phyloP scores from a whole-genome alignment of 2,888 invertebrate genomes.

The Pycnomerus fuliginosus region DNA sequence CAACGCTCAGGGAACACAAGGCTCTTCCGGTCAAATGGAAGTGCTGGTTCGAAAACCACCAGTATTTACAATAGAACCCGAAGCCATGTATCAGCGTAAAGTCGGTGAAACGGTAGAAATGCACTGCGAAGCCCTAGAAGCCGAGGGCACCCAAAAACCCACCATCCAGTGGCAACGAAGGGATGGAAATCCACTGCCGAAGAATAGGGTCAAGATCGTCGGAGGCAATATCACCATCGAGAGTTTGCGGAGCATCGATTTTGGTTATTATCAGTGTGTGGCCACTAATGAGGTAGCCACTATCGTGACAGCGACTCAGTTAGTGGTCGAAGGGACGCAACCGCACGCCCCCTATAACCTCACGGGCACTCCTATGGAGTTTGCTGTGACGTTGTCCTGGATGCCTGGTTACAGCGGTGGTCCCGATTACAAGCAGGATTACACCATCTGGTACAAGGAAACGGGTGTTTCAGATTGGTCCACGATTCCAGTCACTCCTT shows the following conservation, averaged over 20 bases:
- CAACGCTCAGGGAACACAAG: slow-evolving; percentile 92
- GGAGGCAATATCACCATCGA: slow-evolving; percentile 93
- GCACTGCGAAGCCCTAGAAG: slow-evolving; percentile 91
- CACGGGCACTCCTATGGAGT: slow-evolving; percentile 82
- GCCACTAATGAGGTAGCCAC: slow-evolving; percentile 94
- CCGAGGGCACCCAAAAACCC: slow-evolving; percentile 89
- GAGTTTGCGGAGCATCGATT: slow-evolving; percentile 82
- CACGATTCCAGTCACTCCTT: slow-evolving; percentile 89
- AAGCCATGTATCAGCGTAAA: slow-evolving; percentile 88
- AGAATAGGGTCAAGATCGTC: slow-evolving; percentile 72
- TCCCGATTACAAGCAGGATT: slow-evolving; percentile 92
- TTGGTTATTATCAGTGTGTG: slow-evolving; percentile 94
- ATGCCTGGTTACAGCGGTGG: slow-evolving; percentile 95
- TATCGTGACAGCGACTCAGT: slow-evolving; percentile 85
- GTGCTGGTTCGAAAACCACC: slow-evolving; percentile 92
- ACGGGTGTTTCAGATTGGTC: slow-evolving; percentile 88
- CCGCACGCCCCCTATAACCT: slow-evolving; percentile 97
- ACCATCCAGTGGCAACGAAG: slow-evolving; percentile 88
- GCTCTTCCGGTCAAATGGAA: slow-evolving; percentile 73
- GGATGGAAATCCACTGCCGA: slow-evolving; percentile 79
- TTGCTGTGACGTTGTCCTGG: slow-evolving; percentile 89
- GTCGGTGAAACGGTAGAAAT: slow-evolving; percentile 88
- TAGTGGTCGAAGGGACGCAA: slow-evolving; percentile 91
- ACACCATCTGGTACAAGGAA: slow-evolving; percentile 92
- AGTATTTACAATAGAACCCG: slow-evolving; percentile 85